Percentiles rank a stretch among this genome's conserved stretches.
phyloP scores from a whole-genome alignment of 2,797 vertebrate genomes.

The Otolemur crassicaudatus region DNA sequence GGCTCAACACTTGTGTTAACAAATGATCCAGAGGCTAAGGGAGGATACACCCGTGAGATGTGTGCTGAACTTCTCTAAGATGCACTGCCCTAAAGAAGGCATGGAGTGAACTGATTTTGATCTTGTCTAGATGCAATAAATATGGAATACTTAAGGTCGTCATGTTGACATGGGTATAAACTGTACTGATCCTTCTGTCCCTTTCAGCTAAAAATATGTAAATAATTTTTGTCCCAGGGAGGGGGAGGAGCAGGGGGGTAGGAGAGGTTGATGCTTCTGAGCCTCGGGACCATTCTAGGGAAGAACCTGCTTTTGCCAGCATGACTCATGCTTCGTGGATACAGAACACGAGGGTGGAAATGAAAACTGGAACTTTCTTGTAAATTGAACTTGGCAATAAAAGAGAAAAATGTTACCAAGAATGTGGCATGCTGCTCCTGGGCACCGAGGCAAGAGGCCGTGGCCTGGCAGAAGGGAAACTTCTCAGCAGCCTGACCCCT shows the following conservation, averaged over 20 bases:
- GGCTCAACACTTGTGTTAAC: not conserved
- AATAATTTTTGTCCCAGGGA: slow-evolving; percentile 59
- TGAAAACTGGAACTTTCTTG: slow-evolving; percentile 81
- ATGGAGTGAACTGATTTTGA: not conserved
- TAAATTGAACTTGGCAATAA: slow-evolving; percentile 88
- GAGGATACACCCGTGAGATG: not conserved
- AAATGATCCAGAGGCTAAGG: not conserved
- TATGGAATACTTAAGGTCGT: slow-evolving; percentile 69
- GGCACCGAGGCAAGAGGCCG: not conserved
- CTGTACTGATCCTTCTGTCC: slow-evolving; percentile 56
- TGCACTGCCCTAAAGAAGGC: slow-evolving; percentile 35
- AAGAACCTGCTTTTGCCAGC: slow-evolving; percentile 66
- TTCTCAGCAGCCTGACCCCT: not conserved
- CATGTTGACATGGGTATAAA: slow-evolving; percentile 56
- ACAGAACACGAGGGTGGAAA: slow-evolving; percentile 70
- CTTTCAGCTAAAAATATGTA: slow-evolving; percentile 68
- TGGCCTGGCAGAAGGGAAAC: not conserved
- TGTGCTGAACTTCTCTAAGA: not conserved
- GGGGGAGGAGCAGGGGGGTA: slow-evolving; percentile 2
- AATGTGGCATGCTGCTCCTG: not conserved
- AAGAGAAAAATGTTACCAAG: slow-evolving; percentile 73
- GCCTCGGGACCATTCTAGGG: slow-evolving; percentile 62
- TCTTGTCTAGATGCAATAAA: slow-evolving; percentile 77
- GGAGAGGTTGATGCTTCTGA: slow-evolving; percentile 53
- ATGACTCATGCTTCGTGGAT: slow-evolving; percentile 64